A percentile compares a stretch with the other conserved stretches of the same genome.
phyloP scores from a whole-genome alignment of 2,888 invertebrate genomes.

The Lapara coniferarum region DNA sequence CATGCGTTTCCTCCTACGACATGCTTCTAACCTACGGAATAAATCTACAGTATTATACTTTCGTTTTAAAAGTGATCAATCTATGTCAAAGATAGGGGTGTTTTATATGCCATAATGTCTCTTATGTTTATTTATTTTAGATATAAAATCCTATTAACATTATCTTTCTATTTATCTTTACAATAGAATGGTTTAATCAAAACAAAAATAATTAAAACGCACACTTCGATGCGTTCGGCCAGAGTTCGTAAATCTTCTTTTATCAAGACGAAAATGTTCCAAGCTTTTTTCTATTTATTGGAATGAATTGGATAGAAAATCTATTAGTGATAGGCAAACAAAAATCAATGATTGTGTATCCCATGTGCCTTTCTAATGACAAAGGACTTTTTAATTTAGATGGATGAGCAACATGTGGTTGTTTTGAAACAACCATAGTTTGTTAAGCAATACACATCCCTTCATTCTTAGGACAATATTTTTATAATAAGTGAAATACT shows the following conservation, averaged over 20 bases:
- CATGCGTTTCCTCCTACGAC: slow-evolving; percentile 21
- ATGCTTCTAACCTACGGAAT: slow-evolving; percentile 15
- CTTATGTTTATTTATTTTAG: slow-evolving; percentile 2
- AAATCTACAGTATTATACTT: slow-evolving; percentile 26
- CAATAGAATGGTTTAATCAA: neutral
- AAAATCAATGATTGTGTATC: no score
- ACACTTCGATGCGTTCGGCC: neutral
- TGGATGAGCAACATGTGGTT: no score
- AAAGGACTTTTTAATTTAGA: no score
- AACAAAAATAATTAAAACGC: neutral
- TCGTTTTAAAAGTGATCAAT: slow-evolving; percentile 39
- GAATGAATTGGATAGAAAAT: neutral
- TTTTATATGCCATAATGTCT: slow-evolving; percentile 8
- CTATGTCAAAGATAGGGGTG: slow-evolving; percentile 36
- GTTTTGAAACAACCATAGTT: no score
- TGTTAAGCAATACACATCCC: no score
- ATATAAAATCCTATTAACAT: slow-evolving; percentile 9
- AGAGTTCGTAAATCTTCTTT: neutral
- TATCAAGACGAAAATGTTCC: neutral
- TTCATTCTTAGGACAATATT: no score
- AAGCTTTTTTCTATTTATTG: neutral
- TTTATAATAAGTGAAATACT: no score
- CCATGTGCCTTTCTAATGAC: no score
- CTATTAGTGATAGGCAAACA: no score
- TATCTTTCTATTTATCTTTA: slow-evolving; percentile 6